Conservation (phyloP, 2,113 vertebrate species). For the Aix galericulata region DNA sequence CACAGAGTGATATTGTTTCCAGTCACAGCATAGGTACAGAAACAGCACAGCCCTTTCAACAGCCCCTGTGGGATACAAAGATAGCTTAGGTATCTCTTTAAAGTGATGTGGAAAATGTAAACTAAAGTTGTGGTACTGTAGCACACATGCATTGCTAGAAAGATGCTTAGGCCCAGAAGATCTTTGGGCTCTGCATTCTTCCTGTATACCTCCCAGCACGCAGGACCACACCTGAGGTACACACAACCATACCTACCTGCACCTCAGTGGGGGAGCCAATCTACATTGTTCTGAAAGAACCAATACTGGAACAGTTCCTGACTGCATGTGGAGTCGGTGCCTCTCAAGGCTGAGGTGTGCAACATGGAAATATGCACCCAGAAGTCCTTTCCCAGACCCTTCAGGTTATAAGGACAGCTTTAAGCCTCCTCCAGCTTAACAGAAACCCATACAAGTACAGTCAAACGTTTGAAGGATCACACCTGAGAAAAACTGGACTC, state of each 20-base stretch:
- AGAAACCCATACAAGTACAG: background rate
- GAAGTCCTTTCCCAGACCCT: background rate
- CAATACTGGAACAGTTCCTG: background rate
- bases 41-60: background rate
- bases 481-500: background rate
- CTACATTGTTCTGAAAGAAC: background rate
- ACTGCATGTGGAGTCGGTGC: background rate
- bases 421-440: background rate
- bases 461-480: background rate
- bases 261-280: background rate
- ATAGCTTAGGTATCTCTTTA: background rate
- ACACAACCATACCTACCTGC: background rate
- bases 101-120: background rate
- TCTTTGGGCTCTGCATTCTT: background rate
- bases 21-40: background rate
- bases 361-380: background rate
- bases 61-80: background rate
- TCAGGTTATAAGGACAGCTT: background rate
- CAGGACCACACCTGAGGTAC: too few species aligned
- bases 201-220: background rate
- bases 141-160: background rate
- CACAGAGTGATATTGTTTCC: background rate
- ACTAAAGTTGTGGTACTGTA: background rate
- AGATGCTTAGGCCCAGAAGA: background rate
- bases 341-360: background rate